Evolutionary conservation across 2,113 vertebrate genomes (phyloP).

Genomic region (Bagarius yarrelli): DNA sequence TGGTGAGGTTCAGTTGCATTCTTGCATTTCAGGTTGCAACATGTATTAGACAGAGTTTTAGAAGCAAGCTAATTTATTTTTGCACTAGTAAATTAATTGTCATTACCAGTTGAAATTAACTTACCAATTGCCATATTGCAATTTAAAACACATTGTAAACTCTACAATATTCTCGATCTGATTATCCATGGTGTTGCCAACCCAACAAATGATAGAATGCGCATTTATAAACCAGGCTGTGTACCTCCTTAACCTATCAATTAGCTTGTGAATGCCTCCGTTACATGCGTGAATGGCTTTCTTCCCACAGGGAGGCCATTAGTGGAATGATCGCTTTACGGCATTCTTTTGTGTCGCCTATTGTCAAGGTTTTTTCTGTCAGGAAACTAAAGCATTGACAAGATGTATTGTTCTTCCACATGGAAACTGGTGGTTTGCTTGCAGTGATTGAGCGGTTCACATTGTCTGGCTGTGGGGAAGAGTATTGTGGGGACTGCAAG

Average conservation of each 20-base stretch:
- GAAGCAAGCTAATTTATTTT: not conserved
- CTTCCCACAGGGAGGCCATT: not conserved
- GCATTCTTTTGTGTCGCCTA: not conserved
- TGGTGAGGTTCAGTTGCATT: not conserved
- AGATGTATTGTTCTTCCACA: not conserved
- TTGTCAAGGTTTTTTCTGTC: not conserved
- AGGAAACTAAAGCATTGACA: not conserved
- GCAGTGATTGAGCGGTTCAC: not conserved
- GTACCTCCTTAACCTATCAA: not conserved
- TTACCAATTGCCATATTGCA: no score
- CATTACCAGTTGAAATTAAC: not conserved
- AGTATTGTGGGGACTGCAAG: not conserved
- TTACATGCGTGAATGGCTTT: not conserved
- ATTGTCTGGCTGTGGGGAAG: not conserved
- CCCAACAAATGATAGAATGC: not conserved
- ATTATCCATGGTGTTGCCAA: no score
- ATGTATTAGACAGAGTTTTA: not conserved
- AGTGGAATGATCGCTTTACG: not conserved
- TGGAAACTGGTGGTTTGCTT: not conserved
- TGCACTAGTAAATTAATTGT: not conserved
- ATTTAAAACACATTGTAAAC: not conserved
- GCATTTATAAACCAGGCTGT: not conserved
- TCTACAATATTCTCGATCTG: not conserved
- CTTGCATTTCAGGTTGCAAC: not conserved
- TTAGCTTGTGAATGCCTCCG: not conserved